Evolutionary conservation across 1,140 invertebrate species (phyloP), one percentile per base, ranked within the genome.

Genomic region (Parasteatoda tepidariorum): DNA sequence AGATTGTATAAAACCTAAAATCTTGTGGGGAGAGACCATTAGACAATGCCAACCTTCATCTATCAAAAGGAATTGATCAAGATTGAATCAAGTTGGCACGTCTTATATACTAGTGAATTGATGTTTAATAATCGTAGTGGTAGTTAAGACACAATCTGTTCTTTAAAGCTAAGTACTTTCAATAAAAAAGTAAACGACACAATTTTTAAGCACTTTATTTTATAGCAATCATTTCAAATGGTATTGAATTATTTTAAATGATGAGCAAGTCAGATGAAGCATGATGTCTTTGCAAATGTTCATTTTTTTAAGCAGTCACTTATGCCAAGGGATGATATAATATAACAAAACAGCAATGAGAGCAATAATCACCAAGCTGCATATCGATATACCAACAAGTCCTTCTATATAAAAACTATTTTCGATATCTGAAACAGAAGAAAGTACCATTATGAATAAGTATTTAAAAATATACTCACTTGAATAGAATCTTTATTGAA

Each of bases 391-490:
- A 11, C 62, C 76, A 38, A 79, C 59, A n/a, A 79, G 33, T 26
- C 62, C 76, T 79, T 68, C 76, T 2, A 79, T 57, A 33, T 68
- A 79, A 31, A 79, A 67, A 34, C 76, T 79, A 5, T 68, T 38
- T 24, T 34, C 62, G 26, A 79, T 38, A 24, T 64, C 76, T 79
- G 34, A 24, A 66, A 31, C 18, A 48, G 4, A 2, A 48, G 38
- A 48, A 48, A 13, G 18, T 48, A 48, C 9, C 13, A 41, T 48
- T 48, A 9, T 48, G 9, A 48, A 4, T 48, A 4, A 2, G 18
- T 48, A 0, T 48, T 13, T 48, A 48, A 13, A 48, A 48, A 13
- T 0, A 41, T 13, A 2, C 9, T 48, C 38, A 48, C 38, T 48
- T 48, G 9, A 48, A 48, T 2, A 48, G 38, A 48, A 48, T 6